These are phyloP conservation scores for Vidua macroura DNA, from an alignment of 2,113 vertebrate genomes.

Conservation along the genomic window DNA sequence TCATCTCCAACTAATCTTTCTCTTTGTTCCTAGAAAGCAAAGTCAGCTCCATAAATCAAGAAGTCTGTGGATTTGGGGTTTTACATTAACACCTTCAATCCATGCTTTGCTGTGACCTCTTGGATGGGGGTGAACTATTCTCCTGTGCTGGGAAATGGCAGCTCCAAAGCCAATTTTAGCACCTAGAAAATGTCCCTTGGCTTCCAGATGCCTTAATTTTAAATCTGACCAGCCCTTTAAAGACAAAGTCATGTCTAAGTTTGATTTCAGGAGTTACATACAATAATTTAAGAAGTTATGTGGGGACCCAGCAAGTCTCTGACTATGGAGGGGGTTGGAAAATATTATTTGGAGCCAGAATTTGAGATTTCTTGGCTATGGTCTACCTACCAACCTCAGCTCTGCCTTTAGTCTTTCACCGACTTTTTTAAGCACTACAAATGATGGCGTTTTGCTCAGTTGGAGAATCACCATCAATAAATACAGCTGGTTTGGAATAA, in stretches of 20 bases:
- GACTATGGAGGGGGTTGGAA: constrained; percentile 13
- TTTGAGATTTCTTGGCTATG: constrained; percentile 5
- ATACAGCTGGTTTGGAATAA: neutral
- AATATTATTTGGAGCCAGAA: constrained; percentile 36
- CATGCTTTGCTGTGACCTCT: constrained; percentile 41
- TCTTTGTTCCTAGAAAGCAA: constrained; percentile 31
- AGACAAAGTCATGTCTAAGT: constrained; percentile 10
- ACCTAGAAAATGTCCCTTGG: constrained; percentile 56
- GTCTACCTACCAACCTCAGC: neutral
- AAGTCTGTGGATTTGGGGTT: constrained; percentile 28
- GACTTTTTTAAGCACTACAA: neutral
- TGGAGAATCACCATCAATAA: constrained; percentile 4
- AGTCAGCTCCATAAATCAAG: constrained; percentile 29
- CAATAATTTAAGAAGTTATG: constrained; percentile 23
- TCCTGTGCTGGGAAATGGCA: constrained; percentile 62
- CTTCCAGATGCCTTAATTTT: constrained; percentile 25
- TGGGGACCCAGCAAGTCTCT: neutral
- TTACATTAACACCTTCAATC: constrained; percentile 54
- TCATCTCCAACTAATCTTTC: neutral
- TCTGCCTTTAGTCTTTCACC: constrained; percentile 31
- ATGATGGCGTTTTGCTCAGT: constrained; percentile 13
- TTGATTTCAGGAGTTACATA: constrained; percentile 37
- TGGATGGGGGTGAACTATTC: constrained; percentile 30
- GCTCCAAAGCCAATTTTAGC: constrained; percentile 52
- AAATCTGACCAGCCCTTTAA: constrained; percentile 19